These are phyloP conservation scores for Hepsetus odoe DNA, from an alignment of 2,113 vertebrate genomes.

Conservation along the genomic window DNA sequence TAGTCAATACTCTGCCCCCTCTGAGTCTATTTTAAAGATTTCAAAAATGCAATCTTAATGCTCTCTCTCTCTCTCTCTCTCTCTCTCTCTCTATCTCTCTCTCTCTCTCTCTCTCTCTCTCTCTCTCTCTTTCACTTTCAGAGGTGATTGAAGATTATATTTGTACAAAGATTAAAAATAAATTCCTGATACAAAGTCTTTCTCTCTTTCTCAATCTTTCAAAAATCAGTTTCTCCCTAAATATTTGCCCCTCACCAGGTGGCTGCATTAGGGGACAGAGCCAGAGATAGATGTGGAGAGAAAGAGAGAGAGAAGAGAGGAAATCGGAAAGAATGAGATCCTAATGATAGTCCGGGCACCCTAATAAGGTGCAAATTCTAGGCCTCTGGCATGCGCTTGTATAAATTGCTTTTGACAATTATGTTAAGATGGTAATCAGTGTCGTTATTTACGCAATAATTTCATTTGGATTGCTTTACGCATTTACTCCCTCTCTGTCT, in stretches of 20 bases:
- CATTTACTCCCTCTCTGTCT: constrained; percentile 49
- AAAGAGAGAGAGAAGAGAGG: constrained; percentile 39
- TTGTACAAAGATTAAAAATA: neutral
- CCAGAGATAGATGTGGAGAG: constrained; percentile 51
- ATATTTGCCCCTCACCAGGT: constrained; percentile 16
- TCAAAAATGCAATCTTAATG: no score
- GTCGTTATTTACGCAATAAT: constrained; percentile 72
- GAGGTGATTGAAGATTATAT: neutral
- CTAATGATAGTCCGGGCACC: constrained; percentile 61
- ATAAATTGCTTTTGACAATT: constrained; percentile 73
- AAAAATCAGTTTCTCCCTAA: constrained; percentile 27
- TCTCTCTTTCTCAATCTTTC: neutral
- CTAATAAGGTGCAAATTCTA: constrained; percentile 69
- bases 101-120: neutral
- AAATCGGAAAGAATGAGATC: constrained; percentile 50
- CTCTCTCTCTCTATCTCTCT: neutral
- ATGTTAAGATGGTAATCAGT: constrained; percentile 76
- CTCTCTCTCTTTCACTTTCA: neutral
- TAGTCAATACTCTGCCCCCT: neutral
- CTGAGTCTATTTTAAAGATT: no score
- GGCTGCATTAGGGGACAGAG: constrained; percentile 12
- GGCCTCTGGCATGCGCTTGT: constrained; percentile 57
- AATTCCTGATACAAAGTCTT: constrained; percentile 17
- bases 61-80: neutral
- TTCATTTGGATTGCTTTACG: constrained; percentile 62